phyloP scores from a whole-genome alignment of 92 coral and sea anemone genomes.

The Phymanthus crucifer region DNA sequence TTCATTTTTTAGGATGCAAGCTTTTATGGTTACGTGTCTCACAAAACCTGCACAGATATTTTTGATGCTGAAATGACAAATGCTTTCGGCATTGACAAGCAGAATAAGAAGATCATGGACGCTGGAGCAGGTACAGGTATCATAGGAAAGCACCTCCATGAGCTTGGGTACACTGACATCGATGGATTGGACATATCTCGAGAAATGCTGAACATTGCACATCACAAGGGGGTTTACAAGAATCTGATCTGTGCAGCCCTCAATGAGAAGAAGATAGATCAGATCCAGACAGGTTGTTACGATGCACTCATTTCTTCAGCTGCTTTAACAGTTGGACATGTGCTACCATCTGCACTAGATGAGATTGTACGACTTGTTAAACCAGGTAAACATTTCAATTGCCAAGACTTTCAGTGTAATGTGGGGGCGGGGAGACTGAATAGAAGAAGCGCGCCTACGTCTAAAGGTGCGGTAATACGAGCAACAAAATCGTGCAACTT shows the following conservation, averaged over 20 bases:
- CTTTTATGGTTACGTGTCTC: conserved; percentile 53
- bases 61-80: conserved; percentile 37
- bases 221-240: conserved; percentile 35
- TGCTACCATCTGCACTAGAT: conserved; percentile 45
- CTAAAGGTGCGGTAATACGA: too few relatives aligned
- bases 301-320: conserved; percentile 50
- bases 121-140: conserved; percentile 73
- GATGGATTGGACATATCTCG: conserved; percentile 66
- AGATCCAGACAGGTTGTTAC: conserved; percentile 46
- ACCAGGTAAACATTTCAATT: conserved; percentile 41
- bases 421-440: too few relatives aligned
- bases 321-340: conserved; percentile 53
- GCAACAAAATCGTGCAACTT: too few relatives aligned
- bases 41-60: conserved; percentile 35
- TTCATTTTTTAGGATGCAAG: conserved; percentile 29
- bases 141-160: conserved; percentile 54
- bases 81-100: neutral
- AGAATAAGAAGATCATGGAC: conserved; percentile 41
- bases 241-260: conserved; percentile 56
- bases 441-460: too few relatives aligned
- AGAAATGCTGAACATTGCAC: conserved; percentile 61
- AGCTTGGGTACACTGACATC: conserved; percentile 54
- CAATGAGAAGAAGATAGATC: conserved; percentile 46
- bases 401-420: too few relatives aligned
- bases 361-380: conserved; percentile 52